Evolutionary conservation across 1,140 invertebrate genomes (phyloP), one percentile per base, ranked within the genome.

Genomic region (Aphelinus certus): DNA sequence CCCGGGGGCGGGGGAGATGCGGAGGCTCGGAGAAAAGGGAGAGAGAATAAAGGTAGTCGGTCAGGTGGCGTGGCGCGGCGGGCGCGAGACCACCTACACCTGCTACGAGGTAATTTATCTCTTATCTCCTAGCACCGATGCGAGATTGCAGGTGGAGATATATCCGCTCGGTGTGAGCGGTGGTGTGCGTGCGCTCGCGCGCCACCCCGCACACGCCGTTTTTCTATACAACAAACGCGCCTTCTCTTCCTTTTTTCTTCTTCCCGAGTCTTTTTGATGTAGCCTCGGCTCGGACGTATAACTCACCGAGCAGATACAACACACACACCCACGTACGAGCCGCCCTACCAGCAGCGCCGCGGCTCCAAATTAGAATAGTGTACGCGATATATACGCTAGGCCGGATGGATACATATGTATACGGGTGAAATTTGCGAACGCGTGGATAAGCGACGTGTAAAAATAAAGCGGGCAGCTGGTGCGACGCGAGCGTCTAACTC

Each of bases 61-160:
- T 75, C 61, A 75, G 73, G 73, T 75, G 61, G 55, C 5, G 56
- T 57, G 56, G 56, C 48, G 51, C 51, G 4, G 51, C 4, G 51
- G 48, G 58, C 58, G 53, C 67, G 78, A 77, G 85, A 87, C 86
- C 85, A 87, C 86, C 86, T 87, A 87, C 86, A 86, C 85, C 85
- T 87, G 85, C 82, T 81, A 65, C 55, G 76, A 74, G 75, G 79
- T 74, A 81, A 87, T 86, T 83, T 80, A 78, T 77, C 81, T 78
- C 76, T 82, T 83, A 79, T 80, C 80, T 83, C 64, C 73, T 75
- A 77, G 67, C 73, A 61, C 75, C 78, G 73, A 80, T 75, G 63
- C 62, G 72, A 81, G 81, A 84, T 82, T 77, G 81, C 82, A 83
- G 83, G 79, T 84, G 81, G 58, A 81, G 83, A 84, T 83, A 82